phyloP scores from a whole-genome alignment of 2,888 invertebrate species.

The Augiades crinisus region DNA sequence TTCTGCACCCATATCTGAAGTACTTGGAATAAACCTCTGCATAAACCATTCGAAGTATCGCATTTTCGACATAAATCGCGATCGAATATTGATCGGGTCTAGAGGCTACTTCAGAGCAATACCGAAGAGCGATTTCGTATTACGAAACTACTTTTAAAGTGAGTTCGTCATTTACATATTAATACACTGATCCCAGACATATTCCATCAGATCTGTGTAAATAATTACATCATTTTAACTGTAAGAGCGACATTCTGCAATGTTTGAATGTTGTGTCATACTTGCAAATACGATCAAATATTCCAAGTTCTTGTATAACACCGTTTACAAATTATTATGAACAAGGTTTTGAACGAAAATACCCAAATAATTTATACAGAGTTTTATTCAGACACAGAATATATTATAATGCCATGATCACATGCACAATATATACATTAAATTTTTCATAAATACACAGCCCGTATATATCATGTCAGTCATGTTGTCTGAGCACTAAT shows the following conservation, averaged over 20 bases:
- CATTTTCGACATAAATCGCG: not conserved
- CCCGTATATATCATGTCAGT: slow-evolving; percentile 40
- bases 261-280: slow-evolving; percentile 5
- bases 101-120: not conserved
- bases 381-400: slow-evolving; percentile 7
- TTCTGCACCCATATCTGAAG: not conserved
- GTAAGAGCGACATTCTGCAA: slow-evolving; percentile 2
- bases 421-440: slow-evolving; percentile 26
- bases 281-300: not conserved
- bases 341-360: slow-evolving; percentile 3
- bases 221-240: slow-evolving; percentile 13
- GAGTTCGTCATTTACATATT: slow-evolving; percentile 8
- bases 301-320: no score
- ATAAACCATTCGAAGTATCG: not conserved
- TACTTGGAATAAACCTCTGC: slow-evolving; percentile 5
- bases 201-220: slow-evolving; percentile 12
- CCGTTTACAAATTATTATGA: no score
- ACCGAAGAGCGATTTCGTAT: not conserved
- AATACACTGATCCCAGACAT: not conserved
- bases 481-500: slow-evolving; percentile 23
- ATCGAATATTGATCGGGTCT: not conserved
- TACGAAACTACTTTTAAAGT: not conserved
- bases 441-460: slow-evolving; percentile 41
- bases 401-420: slow-evolving; percentile 1
- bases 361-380: slow-evolving; percentile 7